phyloP scores from a whole-genome alignment of 1,140 invertebrate genomes.

The Lordiphosa clarofinis region DNA sequence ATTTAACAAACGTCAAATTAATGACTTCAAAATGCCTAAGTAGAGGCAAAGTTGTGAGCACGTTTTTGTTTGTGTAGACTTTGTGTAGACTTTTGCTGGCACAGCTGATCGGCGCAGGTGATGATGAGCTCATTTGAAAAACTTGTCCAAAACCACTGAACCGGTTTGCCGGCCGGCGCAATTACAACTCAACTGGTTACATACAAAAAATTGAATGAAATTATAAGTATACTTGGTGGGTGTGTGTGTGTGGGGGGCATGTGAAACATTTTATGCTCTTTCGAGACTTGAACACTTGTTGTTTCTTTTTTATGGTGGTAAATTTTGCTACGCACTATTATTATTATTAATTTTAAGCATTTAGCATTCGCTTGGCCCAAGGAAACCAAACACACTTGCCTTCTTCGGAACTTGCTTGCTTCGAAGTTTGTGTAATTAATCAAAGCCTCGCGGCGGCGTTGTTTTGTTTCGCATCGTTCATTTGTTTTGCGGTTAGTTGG shows the following conservation, averaged over 20 bases:
- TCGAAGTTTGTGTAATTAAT: slow-evolving; percentile 37
- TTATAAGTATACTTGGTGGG: slow-evolving; percentile 30
- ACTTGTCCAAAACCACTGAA: slow-evolving; percentile 63
- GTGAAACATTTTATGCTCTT: slow-evolving; percentile 48
- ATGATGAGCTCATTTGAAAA: slow-evolving; percentile 58
- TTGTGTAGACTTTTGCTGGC: slow-evolving; percentile 10
- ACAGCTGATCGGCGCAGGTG: slow-evolving; percentile 60
- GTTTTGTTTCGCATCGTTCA: slow-evolving; percentile 14
- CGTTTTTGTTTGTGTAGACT: slow-evolving; percentile 14
- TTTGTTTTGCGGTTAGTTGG: slow-evolving; percentile 30
- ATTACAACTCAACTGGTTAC: slow-evolving; percentile 27
- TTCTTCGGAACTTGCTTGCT: slow-evolving; percentile 5
- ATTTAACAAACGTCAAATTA: slow-evolving; percentile 74
- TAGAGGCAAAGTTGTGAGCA: slow-evolving; percentile 2
- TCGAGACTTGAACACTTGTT: slow-evolving; percentile 50
- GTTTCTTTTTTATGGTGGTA: slow-evolving; percentile 18
- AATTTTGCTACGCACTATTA: slow-evolving; percentile 12
- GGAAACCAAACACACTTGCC: slow-evolving; percentile 41
- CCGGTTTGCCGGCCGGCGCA: slow-evolving; percentile 66
- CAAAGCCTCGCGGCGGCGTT: slow-evolving; percentile 21
- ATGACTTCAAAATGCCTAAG: slow-evolving; percentile 60
- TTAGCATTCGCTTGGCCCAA: slow-evolving; percentile 27
- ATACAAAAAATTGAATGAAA: slow-evolving; percentile 50
- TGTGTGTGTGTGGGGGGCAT: slow-evolving; percentile 17
- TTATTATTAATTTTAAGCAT: slow-evolving; percentile 28